Base-by-base conservation (phyloP, 2,797 vertebrate species). In the Urophycis tenuis region DNA sequence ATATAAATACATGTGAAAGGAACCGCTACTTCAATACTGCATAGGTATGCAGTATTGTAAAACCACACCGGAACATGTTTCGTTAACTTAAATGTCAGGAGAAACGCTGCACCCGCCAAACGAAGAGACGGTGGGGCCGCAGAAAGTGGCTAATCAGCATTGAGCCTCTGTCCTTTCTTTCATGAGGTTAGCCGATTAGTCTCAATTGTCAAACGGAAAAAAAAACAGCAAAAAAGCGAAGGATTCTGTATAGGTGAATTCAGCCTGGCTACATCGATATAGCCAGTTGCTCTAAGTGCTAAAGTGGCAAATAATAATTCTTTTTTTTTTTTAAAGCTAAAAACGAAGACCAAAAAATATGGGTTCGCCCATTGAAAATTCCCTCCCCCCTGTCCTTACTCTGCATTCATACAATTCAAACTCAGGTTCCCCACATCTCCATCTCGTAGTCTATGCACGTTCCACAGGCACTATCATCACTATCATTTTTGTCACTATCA, bases 151-250 rank as follows among this genome's bases (percentile, higher is more conserved):
- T 35, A 69, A 73, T 34, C 22, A 25, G 30, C 8, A 30, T 70
- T 39, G 22, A 70, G 67, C 35, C 41, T 67, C 74, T n/a, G 29
- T 60, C 5, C 25, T 31, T 60, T 32, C 32, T 36, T 64, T 64
- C 73, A 77, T 77, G 32, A 69, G 74, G 69, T 29, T 34, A 36
- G 41, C 45, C 29, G 22, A n/a, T 73, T 9, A 22, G 41, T 76
- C 35, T 12, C 35, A 29, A 76, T 12, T 34, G 19, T 29, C 25
- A 45, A 71, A 41, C 36, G 41, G 25, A 74, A 19, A 31, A 10
- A 15, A 74, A 19, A 31, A 10, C 4, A 45, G 45, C 71, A 45
- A 49, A 45, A 49, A 19, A 22, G 45, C 22, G 17, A 6, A 60
- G 53, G 9, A 60, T 60, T 60, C 22, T 60, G 53, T 60, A 22